Evolutionary conservation across 2,888 invertebrate species (phyloP).

Genomic region (Dione juno): DNA sequence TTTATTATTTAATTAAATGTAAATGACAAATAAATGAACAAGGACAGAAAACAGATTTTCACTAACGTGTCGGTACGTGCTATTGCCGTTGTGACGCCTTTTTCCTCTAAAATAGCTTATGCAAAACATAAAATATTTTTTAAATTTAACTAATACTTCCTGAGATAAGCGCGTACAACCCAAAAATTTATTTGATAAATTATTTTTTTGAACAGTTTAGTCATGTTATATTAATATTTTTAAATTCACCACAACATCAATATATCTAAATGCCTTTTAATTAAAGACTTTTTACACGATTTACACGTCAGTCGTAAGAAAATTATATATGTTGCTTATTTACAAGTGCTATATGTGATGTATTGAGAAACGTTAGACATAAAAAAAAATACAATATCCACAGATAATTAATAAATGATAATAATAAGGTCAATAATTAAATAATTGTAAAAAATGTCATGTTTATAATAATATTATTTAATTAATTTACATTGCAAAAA

Average conservation of each 20-base stretch:
- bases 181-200: no score
- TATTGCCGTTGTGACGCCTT: no score
- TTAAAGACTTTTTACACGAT: conserved; percentile 65
- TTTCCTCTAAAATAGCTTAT: no score
- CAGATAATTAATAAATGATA: conserved; percentile 1
- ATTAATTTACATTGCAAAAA: background rate
- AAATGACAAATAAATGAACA: no score
- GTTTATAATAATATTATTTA: background rate
- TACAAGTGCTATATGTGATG: conserved; percentile 32
- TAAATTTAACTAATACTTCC: no score
- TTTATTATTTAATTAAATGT: no score
- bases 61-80: no score
- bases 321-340: conserved; percentile 59
- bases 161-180: no score
- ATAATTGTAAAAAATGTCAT: conserved; percentile 9
- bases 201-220: background rate
- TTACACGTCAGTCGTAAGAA: conserved; percentile 76
- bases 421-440: background rate
- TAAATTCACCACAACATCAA: conserved; percentile 57
- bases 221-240: background rate
- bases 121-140: no score
- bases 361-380: background rate
- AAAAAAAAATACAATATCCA: conserved; percentile 11
- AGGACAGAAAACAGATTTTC: no score
- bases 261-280: conserved; percentile 62